Conservation (phyloP, 2,888 invertebrate genomes). For the Keiferia lycopersicella region DNA sequence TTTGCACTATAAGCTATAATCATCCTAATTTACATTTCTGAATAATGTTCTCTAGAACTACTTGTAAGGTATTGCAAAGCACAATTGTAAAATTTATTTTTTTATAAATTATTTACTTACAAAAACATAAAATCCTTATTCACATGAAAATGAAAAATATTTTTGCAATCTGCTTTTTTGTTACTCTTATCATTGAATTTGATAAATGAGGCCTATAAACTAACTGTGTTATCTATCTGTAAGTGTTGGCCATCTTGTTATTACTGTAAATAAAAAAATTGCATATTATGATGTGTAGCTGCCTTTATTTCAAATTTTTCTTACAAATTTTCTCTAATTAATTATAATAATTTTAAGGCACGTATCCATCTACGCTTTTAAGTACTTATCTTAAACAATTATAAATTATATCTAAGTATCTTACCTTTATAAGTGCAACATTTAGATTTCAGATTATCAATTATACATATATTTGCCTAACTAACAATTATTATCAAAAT, state of each 20-base stretch:
- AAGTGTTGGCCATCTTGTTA: not conserved
- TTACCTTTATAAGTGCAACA: slow-evolving; percentile 16
- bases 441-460: slow-evolving; percentile 6
- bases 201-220: not conserved
- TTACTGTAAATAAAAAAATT: slow-evolving; percentile 14
- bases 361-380: not conserved
- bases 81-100: too few relatives aligned
- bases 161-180: not conserved
- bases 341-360: slow-evolving; percentile 2
- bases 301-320: slow-evolving; percentile 13
- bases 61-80: too few relatives aligned
- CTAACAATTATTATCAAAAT: not conserved
- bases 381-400: not conserved
- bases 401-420: not conserved
- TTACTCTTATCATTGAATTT: not conserved
- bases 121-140: too few relatives aligned
- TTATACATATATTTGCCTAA: not conserved
- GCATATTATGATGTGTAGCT: slow-evolving; percentile 3
- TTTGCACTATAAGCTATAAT: too few relatives aligned
- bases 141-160: too few relatives aligned
- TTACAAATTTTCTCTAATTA: not conserved
- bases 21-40: too few relatives aligned
- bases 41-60: too few relatives aligned
- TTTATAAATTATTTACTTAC: too few relatives aligned
- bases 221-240: not conserved